A percentile compares a stretch with the other conserved stretches of the same genome.
Evolutionary conservation across 2,113 vertebrate genomes (phyloP).

Genomic region (Stegastes partitus): DNA sequence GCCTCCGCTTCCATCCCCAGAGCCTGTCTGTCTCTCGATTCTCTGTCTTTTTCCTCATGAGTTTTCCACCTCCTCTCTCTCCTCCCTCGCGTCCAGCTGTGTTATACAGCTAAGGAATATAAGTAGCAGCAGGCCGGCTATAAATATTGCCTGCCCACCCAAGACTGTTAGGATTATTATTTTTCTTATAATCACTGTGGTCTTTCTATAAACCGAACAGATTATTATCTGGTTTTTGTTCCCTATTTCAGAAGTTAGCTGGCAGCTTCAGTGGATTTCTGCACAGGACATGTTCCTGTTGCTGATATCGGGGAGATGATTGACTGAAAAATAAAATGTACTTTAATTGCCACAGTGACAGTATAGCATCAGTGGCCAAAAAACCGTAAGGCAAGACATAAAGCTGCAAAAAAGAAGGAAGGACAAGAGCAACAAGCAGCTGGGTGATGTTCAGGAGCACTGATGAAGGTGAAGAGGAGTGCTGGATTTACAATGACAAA

Average conservation of each 20-base stretch:
- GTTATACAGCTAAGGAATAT: conserved; percentile 75
- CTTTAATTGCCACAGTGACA: conserved; percentile 7
- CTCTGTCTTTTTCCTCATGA: conserved; percentile 45
- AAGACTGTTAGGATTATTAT: conserved; percentile 83
- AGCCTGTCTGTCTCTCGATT: conserved; percentile 55
- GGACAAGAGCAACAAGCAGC: conserved; percentile 18
- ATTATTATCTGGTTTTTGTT: conserved; percentile 81
- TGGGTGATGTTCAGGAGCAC: conserved; percentile 29
- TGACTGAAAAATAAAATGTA: conserved; percentile 22
- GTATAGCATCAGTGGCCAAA: background rate
- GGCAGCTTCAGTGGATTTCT: conserved; percentile 10
- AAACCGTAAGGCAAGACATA: too few species aligned
- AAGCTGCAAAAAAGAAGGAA: background rate
- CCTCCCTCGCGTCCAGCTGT: conserved; percentile 77
- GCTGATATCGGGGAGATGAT: conserved; percentile 24
- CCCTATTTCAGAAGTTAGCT: conserved; percentile 20
- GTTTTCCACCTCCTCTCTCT: conserved; percentile 66
- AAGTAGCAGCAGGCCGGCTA: conserved; percentile 77
- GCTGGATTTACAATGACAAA: conserved; percentile 63
- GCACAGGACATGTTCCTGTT: conserved; percentile 5
- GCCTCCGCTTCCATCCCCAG: conserved; percentile 29
- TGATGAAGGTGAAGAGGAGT: conserved; percentile 51
- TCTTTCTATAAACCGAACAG: conserved; percentile 73
- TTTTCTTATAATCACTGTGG: conserved; percentile 81
- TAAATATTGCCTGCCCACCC: conserved; percentile 83